Base-by-base conservation (phyloP, 2,888 invertebrate species). In the Cordilura impudica region DNA sequence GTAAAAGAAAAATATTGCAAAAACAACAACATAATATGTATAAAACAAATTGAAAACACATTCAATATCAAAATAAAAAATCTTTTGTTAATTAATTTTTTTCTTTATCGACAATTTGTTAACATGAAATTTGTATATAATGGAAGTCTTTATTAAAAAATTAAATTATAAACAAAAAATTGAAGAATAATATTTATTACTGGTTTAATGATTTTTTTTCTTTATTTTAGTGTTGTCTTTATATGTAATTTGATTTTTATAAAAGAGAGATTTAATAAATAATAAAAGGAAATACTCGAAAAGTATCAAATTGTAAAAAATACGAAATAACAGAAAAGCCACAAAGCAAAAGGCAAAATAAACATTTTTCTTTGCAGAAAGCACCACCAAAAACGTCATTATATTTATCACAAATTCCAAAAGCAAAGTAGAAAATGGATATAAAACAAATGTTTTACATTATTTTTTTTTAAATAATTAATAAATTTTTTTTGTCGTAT, bases 11-110 rank as follows among this genome's bases (percentile, higher is more conserved):
- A 39, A 39, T 39, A n/a, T 39, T n/a, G 35, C 35, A 39, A 39
- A 39, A 67, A 60, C 21, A 71, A 71, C 29, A 51, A 58, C 18
- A 29, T 8, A 31, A 31, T 3, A 31, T 10, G n/a, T n/a, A n/a
- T n/a, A n/a, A n/a, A n/a, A n/a, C n/a, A n/a, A n/a, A 31, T 31
- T 2, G 3, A 2, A 31, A 31, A 31, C 10, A 31, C 12, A 31
- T 31, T 7, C 35, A n/a, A 39, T n/a, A 39, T 39, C 35, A 39
- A 39, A 39, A 39, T 39, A 39, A n/a, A n/a, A 39, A n/a, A n/a
- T n/a, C n/a, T n/a, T n/a, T n/a, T n/a, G n/a, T n/a, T n/a, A n/a
- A n/a, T n/a, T n/a, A n/a, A n/a, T n/a, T n/a, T n/a, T n/a, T n/a
- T n/a, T n/a, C n/a, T n/a, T n/a, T n/a, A n/a, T n/a, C n/a, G n/a